These are phyloP conservation scores for Protaetia brevitarsis DNA, from an alignment of 1,140 invertebrate species.

Conservation along the genomic window DNA sequence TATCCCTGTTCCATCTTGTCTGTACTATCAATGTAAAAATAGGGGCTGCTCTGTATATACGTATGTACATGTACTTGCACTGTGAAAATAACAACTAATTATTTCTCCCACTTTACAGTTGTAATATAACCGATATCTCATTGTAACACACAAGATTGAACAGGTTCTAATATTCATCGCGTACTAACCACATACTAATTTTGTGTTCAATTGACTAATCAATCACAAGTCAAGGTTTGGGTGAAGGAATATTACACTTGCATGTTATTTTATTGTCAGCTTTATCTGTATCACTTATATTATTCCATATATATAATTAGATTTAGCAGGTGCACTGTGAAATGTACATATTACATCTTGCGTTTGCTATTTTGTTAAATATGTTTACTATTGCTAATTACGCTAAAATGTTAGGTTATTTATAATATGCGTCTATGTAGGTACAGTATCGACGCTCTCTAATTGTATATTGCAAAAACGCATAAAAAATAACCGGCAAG, in stretches of 20 bases:
- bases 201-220: not conserved
- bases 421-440: no score
- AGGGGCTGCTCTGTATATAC: not conserved
- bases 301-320: not conserved
- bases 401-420: no score
- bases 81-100: conserved; percentile 4
- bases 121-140: conserved; percentile 4
- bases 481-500: no score
- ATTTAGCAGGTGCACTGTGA: not conserved
- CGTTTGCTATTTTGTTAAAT: no score
- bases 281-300: not conserved
- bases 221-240: not conserved
- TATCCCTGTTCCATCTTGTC: conserved; percentile 26
- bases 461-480: no score
- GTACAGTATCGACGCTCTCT: no score
- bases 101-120: not conserved
- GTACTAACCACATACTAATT: conserved; percentile 3
- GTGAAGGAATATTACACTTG: conserved; percentile 7
- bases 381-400: no score
- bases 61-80: not conserved
- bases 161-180: conserved; percentile 15
- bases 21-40: not conserved
- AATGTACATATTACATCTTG: no score
- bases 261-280: not conserved
- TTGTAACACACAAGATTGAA: conserved; percentile 22